Percentiles rank a stretch among this genome's conserved stretches.
phyloP scores from a whole-genome alignment of 2,888 invertebrate genomes.

The Halictus quadricinctus region DNA sequence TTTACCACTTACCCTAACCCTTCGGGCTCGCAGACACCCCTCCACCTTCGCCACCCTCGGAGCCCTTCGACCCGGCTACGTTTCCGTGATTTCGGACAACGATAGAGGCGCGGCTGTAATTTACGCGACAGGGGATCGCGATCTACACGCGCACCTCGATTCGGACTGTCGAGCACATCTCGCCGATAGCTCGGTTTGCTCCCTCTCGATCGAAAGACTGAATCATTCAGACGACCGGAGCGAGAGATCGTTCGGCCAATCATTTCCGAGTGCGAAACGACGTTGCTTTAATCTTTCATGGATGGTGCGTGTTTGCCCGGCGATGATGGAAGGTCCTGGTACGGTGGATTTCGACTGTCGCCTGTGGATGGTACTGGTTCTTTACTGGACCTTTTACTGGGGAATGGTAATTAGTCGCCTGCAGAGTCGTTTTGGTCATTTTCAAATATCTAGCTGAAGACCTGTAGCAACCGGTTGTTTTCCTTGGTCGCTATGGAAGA shows the following conservation, averaged over 20 bases:
- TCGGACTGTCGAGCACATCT: not conserved
- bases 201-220: not conserved
- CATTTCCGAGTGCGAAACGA: not conserved
- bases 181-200: not conserved
- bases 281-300: slow-evolving; percentile 1
- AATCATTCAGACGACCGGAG: not conserved
- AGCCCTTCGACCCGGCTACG: slow-evolving; percentile 20
- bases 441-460: not conserved
- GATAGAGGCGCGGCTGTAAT: slow-evolving; percentile 43
- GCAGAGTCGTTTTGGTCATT: too few relatives aligned
- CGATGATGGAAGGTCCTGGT: not conserved
- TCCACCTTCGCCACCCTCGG: slow-evolving; percentile 10
- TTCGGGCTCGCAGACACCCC: slow-evolving; percentile 3
- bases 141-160: not conserved
- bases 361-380: not conserved
- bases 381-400: not conserved
- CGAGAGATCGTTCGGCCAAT: not conserved
- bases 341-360: not conserved
- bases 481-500: too few relatives aligned
- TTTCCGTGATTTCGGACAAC: slow-evolving; percentile 58
- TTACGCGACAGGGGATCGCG: slow-evolving; percentile 42
- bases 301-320: not conserved
- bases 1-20: slow-evolving; percentile 50
- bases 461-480: too few relatives aligned
- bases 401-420: too few relatives aligned